Conservation (phyloP, 2,113 vertebrate genomes). For the Micronycteris hirsuta region DNA sequence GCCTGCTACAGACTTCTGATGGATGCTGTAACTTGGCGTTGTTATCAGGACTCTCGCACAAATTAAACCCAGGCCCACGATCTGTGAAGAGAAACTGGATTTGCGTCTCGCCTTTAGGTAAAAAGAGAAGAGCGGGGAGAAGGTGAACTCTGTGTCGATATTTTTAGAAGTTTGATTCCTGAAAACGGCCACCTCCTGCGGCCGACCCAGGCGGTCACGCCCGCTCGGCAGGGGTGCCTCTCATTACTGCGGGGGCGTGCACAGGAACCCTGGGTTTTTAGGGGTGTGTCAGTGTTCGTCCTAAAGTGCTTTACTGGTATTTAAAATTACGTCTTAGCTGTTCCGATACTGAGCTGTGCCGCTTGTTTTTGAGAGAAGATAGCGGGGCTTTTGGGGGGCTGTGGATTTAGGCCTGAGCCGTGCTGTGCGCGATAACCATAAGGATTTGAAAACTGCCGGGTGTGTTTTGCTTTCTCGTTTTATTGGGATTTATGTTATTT, state of each 20-base stretch:
- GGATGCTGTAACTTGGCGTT: slow-evolving; percentile 81
- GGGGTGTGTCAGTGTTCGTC: not conserved
- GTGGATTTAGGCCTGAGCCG: no score
- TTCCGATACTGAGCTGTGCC: accelerated
- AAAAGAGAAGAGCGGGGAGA: slow-evolving; percentile 15
- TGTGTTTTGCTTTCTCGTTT: not conserved
- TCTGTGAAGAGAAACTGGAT: slow-evolving; percentile 78
- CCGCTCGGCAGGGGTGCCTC: not conserved
- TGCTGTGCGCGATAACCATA: not conserved
- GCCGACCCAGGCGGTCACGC: accelerated
- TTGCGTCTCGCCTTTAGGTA: slow-evolving; percentile 75
- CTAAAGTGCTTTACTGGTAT: not conserved
- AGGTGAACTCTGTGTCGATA: not conserved
- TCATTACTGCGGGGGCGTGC: not conserved
- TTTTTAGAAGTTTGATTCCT: slow-evolving; percentile 32
- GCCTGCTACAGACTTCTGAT: slow-evolving; percentile 81
- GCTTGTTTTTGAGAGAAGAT: not conserved
- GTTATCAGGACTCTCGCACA: slow-evolving; percentile 83
- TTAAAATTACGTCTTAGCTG: not conserved
- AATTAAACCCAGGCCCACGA: slow-evolving; percentile 79
- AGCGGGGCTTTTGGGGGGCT: not conserved
- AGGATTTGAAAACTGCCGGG: not conserved
- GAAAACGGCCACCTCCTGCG: not conserved
- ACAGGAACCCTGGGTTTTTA: not conserved
- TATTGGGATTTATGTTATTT: not conserved